Conservation (phyloP, 2,113 vertebrate species). For the Porphyrio hochstetteri region DNA sequence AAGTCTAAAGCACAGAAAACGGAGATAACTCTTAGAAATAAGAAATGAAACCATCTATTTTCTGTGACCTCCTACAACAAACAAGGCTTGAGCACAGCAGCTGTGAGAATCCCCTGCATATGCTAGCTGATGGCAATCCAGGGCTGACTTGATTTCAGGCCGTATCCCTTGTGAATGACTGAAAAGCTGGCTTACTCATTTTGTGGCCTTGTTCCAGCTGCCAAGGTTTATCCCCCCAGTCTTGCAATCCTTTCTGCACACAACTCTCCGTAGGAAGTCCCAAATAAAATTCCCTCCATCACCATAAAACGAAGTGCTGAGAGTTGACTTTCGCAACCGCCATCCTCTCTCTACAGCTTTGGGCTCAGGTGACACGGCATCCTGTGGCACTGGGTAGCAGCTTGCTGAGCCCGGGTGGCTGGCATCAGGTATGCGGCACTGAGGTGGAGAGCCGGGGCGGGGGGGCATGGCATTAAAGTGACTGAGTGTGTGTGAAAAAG, state of each 20-base stretch:
- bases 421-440: accelerated
- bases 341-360: too few relatives aligned
- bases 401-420: neutral
- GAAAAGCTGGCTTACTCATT: slow-evolving; percentile 10
- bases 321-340: neutral
- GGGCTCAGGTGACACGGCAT: neutral
- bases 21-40: slow-evolving; percentile 34
- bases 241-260: neutral
- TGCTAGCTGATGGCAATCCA: slow-evolving; percentile 29
- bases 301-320: neutral
- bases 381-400: neutral
- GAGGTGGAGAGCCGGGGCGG: neutral
- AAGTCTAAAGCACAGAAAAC: slow-evolving; percentile 7
- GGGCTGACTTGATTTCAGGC: slow-evolving; percentile 20
- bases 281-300: neutral
- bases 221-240: slow-evolving; percentile 19
- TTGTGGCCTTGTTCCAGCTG: slow-evolving; percentile 6
- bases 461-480: accelerated
- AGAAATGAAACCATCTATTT: slow-evolving; percentile 51
- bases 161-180: neutral
- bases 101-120: slow-evolving; percentile 50
- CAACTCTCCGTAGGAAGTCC: neutral
- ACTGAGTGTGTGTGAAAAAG: neutral
- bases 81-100: slow-evolving; percentile 38
- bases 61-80: slow-evolving; percentile 31